Percentiles rank a stretch among this genome's conserved stretches.
Conservation (phyloP, 2,113 vertebrate genomes). For the Nannospalax galili region DNA sequence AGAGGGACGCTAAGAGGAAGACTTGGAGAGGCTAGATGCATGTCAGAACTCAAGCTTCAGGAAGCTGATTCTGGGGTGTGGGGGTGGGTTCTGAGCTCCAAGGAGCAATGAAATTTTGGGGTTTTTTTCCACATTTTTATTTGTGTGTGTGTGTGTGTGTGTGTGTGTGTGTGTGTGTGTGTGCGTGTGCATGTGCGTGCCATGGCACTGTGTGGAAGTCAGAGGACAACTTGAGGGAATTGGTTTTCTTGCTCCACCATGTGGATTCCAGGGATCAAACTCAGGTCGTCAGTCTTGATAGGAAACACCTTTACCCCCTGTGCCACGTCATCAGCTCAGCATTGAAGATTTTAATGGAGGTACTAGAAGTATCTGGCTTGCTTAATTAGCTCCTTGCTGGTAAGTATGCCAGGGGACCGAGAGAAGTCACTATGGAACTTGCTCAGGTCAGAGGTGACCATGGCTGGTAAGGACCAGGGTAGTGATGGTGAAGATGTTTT, state of each 20-base stretch:
- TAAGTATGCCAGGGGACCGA: neutral
- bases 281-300: neutral
- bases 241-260: neutral
- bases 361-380: neutral
- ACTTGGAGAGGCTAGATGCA: fast-evolving
- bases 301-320: neutral
- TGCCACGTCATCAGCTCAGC: neutral
- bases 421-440: neutral
- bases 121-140: neutral
- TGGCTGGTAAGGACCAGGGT: neutral
- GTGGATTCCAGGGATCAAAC: neutral
- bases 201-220: neutral
- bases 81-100: neutral
- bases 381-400: neutral
- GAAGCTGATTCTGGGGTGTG: neutral
- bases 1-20: too few species aligned
- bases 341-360: neutral
- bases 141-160: neutral
- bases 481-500: neutral
- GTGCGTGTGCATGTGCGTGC: neutral
- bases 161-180: neutral
- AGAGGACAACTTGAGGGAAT: neutral
- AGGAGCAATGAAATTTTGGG: neutral
- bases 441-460: neutral
- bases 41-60: fast-evolving